Conservation (phyloP, 2,113 vertebrate genomes). For the Eubucco bourcierii region DNA sequence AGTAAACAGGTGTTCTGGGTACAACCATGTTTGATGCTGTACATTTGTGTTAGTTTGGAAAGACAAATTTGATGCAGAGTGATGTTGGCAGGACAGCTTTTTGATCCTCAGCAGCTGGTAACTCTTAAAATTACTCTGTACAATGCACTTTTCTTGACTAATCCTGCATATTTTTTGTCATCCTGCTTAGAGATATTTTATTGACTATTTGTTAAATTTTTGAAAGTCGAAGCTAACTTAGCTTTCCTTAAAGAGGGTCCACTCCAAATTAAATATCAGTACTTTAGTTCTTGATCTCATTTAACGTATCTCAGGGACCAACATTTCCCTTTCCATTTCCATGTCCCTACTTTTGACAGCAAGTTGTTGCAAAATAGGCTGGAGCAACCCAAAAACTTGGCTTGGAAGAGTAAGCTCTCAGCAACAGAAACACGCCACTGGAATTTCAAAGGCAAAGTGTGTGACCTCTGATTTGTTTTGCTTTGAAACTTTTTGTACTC, state of each 20-base stretch:
- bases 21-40: neutral
- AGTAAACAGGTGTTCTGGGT: neutral
- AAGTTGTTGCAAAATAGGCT: neutral
- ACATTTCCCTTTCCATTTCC: constrained; percentile 9
- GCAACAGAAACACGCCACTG: neutral
- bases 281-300: constrained; percentile 14
- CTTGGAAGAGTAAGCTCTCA: neutral
- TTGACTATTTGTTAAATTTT: neutral
- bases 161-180: neutral
- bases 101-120: neutral
- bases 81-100: neutral
- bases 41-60: neutral
- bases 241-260: constrained; percentile 14
- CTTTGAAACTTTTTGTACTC: neutral
- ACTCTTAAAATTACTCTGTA: neutral
- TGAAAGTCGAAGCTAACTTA: neutral
- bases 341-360: neutral
- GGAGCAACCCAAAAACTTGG: neutral
- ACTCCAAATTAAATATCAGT: neutral
- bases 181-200: neutral
- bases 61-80: neutral
- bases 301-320: constrained; percentile 38
- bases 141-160: constrained; percentile 7
- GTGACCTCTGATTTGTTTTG: neutral
- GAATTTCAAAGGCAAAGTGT: neutral